phyloP scores from a whole-genome alignment of 2,113 vertebrate genomes.

The Mobula hypostoma region DNA sequence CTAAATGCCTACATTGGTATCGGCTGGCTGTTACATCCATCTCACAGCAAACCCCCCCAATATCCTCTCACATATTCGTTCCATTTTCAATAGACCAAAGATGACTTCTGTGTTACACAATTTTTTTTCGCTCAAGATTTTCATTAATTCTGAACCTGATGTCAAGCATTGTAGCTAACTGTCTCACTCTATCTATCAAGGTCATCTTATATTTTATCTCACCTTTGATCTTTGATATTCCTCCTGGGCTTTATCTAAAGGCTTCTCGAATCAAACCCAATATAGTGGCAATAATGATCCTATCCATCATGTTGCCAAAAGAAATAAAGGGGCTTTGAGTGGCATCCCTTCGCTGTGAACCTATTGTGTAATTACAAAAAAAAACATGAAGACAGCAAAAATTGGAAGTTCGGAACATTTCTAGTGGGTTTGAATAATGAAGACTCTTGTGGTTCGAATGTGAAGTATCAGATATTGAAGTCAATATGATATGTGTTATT shows the following conservation, averaged over 20 bases:
- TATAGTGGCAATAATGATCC: slow-evolving; percentile 1
- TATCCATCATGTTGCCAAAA: slow-evolving; percentile 1
- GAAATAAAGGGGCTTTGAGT: too few relatives aligned
- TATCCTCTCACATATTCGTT: too few relatives aligned
- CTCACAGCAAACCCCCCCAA: too few relatives aligned
- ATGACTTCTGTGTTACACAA: not conserved
- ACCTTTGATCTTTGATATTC: slow-evolving; percentile 25
- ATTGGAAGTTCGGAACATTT: not conserved
- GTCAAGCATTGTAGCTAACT: not conserved
- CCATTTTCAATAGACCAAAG: too few relatives aligned
- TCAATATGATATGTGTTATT: not conserved
- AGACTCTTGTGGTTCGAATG: not conserved
- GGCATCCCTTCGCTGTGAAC: not conserved
- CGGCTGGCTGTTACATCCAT: too few relatives aligned
- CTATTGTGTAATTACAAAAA: not conserved
- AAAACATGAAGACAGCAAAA: not conserved
- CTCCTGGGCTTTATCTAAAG: slow-evolving; percentile 14
- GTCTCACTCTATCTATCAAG: not conserved
- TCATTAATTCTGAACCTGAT: slow-evolving; percentile 3
- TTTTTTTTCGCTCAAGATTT: not conserved
- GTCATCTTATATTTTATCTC: slow-evolving; percentile 19
- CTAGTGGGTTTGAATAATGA: not conserved
- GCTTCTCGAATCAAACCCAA: not conserved
- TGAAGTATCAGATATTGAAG: not conserved
- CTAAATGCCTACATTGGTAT: too few relatives aligned